Base-by-base conservation (phyloP, 2,888 invertebrate genomes). In the Epistrophe eligans region DNA sequence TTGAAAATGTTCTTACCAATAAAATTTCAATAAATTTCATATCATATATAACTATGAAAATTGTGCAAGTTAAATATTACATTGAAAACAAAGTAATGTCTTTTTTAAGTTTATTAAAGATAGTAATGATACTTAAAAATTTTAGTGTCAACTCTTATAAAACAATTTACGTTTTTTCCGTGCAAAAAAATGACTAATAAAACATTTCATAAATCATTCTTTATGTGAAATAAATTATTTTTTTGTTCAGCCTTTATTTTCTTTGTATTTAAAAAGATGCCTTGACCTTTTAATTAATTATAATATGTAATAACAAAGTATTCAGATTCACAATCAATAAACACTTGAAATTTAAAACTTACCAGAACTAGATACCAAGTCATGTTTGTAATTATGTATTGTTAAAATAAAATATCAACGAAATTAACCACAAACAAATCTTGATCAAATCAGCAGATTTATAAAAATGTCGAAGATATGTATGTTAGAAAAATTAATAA, bases 311-410 rank as follows among this genome's bases (percentile, higher is more conserved):
- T n/a, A n/a, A 45, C n/a, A 48, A 48, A 17, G 2, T 48, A 17
- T 48, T 3, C 3, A 17, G 3, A 17, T 17, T 17, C 17, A 9
- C 48, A 3, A n/a, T 17, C 4, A 48, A 48, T 8, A 15, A 55
- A 15, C 28, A 55, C 15, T 28, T 50, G 11, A 55, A 28, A 24
- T 15, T 45, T 45, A 0, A 11, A 64, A 64, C 64, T 64, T 15
- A 64, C 64, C 64, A 64, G 9, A 64, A 64, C 1, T 7, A 64
- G 45, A 64, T 64, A 64, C 64, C 10, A 45, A 48, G 43, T 32
- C 64, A 64, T 64, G n/a, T 64, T 64, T 11, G 17, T 11, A 60
- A 8, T 64, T 24, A 24, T 24, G 24, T 24, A 28, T 35, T 35
- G 35, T 35, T 32, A 32, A 8, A 35, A 10, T 0, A n/a, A 19